Base-by-base conservation (phyloP, 2,113 vertebrate species). In the Picathartes gymnocephalus region DNA sequence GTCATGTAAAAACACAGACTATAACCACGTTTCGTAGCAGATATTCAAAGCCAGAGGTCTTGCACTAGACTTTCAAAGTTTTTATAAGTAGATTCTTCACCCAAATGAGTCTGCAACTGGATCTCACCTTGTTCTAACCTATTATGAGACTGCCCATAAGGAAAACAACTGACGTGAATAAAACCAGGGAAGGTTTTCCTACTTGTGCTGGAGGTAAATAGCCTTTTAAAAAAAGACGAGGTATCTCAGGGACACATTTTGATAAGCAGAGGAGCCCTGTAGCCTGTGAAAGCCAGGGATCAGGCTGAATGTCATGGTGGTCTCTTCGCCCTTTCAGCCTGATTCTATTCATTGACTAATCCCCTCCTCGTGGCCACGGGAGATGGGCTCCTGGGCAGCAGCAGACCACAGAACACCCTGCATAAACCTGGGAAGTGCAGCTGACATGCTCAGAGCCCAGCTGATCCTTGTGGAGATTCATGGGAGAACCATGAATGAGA, bases 241-340 rank as follows among this genome's bases (percentile, higher is more conserved):
- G 0, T 53, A 51, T 28, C 10, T 54, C 28, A 61, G 40, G 51
- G 45, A 78, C 0, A 3, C 11, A 39, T 45, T 89, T 77, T 15
- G 69, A 76, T 13, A 79, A 56, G 39, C 11, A 15, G 74, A 81
- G 33, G 18, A 33, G n/a, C 13, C 53, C 45, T 64, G 44, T 10
- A 35, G 47, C 39, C 35, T 56, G 27, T 4, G 10, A 51, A 79
- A 68, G 66, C 16, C 12, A 2, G 58, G 16, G 30, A 79, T 48
- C 31, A 28, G 53, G 53, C 39, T 72, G 74, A 22, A 39, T 0
- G 0, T 33, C 77, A 44, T 0, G 0, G 27, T 30, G 39, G 24
- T 42, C 19, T 50, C 58, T 69, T 5, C 37, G 47, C 33, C 61
- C 66, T 69, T 15, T 15, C 57, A 88, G 35, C 12, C 44, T 72